A percentile compares a stretch with the other conserved stretches of the same genome.
Evolutionary conservation across 2,888 invertebrate species (phyloP).

Genomic region (Notodonta dromedarius): DNA sequence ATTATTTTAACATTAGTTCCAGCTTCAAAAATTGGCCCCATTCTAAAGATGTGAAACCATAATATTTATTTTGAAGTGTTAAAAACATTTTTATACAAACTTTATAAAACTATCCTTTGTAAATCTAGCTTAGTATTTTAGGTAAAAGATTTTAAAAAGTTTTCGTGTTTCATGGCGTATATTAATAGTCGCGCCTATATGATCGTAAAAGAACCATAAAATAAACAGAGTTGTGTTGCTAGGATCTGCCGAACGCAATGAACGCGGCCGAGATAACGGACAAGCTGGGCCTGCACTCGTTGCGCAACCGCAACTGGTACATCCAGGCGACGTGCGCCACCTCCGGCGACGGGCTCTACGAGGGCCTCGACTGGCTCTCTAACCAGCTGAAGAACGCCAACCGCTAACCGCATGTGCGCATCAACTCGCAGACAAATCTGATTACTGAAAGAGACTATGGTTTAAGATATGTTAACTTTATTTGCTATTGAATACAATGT

Average conservation of each 20-base stretch:
- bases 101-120: constrained; percentile 8
- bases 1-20: constrained; percentile 6
- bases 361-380: constrained; percentile 99
- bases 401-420: constrained; percentile 88
- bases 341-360: constrained; percentile 99
- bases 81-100: neutral
- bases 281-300: constrained; percentile 98
- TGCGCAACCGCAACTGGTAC: constrained; percentile 99
- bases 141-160: neutral
- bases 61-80: constrained; percentile 1
- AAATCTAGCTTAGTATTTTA: constrained; percentile 5
- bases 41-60: neutral
- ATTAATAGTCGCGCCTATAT: constrained; percentile 5
- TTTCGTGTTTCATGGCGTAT: constrained; percentile 4
- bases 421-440: constrained; percentile 72
- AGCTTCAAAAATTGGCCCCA: constrained; percentile 9
- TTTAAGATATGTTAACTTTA: constrained; percentile 84
- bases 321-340: constrained; percentile 99
- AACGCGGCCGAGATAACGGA: constrained; percentile 99
- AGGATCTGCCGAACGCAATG: constrained; percentile 99
- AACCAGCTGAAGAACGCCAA: constrained; percentile 99
- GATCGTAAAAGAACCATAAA: constrained; percentile 16
- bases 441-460: constrained; percentile 83
- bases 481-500: constrained; percentile 83
- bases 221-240: constrained; percentile 44